phyloP scores from a whole-genome alignment of 1,140 invertebrate species.

The Venturia canescens region DNA sequence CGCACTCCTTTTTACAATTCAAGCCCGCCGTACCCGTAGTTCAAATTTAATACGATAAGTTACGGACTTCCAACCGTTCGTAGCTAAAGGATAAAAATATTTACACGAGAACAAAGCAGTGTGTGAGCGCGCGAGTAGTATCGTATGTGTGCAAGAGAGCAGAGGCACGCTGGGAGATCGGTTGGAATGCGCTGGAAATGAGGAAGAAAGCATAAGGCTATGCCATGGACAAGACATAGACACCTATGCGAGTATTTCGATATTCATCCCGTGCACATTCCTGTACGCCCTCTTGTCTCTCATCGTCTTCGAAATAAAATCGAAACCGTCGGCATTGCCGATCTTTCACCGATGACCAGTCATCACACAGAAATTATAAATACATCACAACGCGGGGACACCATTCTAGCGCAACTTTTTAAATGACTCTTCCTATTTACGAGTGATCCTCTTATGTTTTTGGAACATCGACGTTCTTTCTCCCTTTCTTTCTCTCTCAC shows the following conservation, averaged over 20 bases:
- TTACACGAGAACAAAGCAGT: slow-evolving; percentile 24
- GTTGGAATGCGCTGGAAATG: slow-evolving; percentile 40
- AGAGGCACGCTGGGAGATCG: slow-evolving; percentile 23
- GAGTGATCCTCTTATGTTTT: neutral
- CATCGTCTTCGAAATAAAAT: neutral
- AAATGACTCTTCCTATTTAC: neutral
- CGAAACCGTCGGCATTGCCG: neutral
- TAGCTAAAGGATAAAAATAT: neutral
- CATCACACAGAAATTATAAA: neutral
- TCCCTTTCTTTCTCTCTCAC: neutral
- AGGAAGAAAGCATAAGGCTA: slow-evolving; percentile 38
- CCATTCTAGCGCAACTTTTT: too few species aligned
- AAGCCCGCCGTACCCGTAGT: neutral
- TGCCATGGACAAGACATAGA: slow-evolving; percentile 15
- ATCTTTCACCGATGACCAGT: neutral
- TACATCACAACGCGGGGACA: neutral
- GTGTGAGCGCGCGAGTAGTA: slow-evolving; percentile 25
- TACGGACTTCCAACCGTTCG: neutral
- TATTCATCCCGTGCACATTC: slow-evolving; percentile 18
- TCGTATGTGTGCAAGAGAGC: neutral
- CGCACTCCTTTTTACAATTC: neutral
- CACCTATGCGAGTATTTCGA: neutral
- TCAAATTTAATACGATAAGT: neutral
- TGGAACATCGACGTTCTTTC: neutral
- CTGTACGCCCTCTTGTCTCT: neutral